Base-by-base conservation (phyloP, 2,797 vertebrate species). In the Liparis tanakae region DNA sequence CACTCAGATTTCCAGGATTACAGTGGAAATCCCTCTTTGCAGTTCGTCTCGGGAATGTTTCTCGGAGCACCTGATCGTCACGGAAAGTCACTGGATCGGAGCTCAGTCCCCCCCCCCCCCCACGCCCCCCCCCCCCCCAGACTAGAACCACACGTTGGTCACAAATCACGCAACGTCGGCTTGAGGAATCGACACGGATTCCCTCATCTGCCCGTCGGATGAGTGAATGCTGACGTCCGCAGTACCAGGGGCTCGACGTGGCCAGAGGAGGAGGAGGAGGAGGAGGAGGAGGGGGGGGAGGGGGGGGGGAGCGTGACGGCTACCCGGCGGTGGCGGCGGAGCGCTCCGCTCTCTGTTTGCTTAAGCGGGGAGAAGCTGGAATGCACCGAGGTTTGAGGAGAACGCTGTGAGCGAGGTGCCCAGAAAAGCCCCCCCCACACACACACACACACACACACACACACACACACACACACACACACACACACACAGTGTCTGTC, bases 291-390 rank as follows among this genome's bases (percentile, higher is more conserved):
- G 57, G 72, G 54, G 69, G 61, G 34, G 65, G 37, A 56, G 56
- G 57, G 72, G 54, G 69, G 61, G 34, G 65, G 37, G 60, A 58
- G 73, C 1, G 54, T 63, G 75, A 65, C 43, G 58, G 55, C 61
- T 58, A 2, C 10, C 15, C 15, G 41, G 66, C 33, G 71, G 41
- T 7, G 65, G 58, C 72, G 72, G 71, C 39, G 15, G 34, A 74
- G 70, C 10, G 63, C 69, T 67, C 61, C 51, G 58, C 76, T 64
- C 44, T 63, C 46, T 84, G 86, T 87, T 89, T 83, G 83, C 18
- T 81, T 65, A 59, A 85, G 87, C 66, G 41, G 74, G 76, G 66
- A 88, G 83, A 85, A 43, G 69, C 78, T 86, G 89, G 84, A 86
- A 90, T 88, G 88, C 60, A 37, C 37, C 3, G 63, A 79, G 69